These are phyloP conservation scores for Indicator indicator DNA, from an alignment of 2,113 vertebrate genomes.

Conservation along the genomic window DNA sequence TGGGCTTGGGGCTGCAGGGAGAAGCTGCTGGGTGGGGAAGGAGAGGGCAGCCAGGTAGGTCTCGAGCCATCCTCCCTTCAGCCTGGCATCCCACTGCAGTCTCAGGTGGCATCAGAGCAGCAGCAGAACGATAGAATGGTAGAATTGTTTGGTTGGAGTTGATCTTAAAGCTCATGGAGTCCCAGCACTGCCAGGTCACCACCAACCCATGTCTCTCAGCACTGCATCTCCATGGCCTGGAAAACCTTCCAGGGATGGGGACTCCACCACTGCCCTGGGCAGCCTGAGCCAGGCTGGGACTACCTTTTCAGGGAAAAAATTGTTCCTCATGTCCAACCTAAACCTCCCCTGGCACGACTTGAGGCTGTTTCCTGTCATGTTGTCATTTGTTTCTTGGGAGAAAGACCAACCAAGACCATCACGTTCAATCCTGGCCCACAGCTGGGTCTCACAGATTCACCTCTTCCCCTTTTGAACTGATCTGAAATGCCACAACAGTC, in stretches of 20 bases:
- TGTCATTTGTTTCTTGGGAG: background rate
- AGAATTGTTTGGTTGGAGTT: background rate
- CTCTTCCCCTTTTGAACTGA: background rate
- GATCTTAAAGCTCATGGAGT: background rate
- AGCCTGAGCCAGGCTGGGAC: background rate
- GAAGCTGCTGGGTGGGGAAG: background rate
- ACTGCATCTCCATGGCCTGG: background rate
- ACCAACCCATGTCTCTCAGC: background rate
- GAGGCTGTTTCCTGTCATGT: background rate
- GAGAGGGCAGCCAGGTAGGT: too few species aligned
- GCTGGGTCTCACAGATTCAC: background rate
- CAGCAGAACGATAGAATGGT: too few species aligned
- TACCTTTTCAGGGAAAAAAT: background rate
- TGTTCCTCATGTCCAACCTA: background rate
- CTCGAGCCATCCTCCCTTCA: too few species aligned
- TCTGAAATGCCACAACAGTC: fast-evolving
- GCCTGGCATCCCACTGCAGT: background rate
- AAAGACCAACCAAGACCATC: fast-evolving
- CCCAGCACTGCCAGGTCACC: background rate
- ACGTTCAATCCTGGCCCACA: fast-evolving
- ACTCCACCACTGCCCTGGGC: background rate
- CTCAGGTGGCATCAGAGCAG: fast-evolving
- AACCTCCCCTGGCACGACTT: background rate
- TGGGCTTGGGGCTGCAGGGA: background rate
- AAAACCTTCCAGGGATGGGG: background rate